Percentiles rank a stretch among this genome's conserved stretches.
These are phyloP conservation scores for Paradoxurus hermaphroditus DNA, from an alignment of 2,113 vertebrate genomes.

Conservation along the genomic window DNA sequence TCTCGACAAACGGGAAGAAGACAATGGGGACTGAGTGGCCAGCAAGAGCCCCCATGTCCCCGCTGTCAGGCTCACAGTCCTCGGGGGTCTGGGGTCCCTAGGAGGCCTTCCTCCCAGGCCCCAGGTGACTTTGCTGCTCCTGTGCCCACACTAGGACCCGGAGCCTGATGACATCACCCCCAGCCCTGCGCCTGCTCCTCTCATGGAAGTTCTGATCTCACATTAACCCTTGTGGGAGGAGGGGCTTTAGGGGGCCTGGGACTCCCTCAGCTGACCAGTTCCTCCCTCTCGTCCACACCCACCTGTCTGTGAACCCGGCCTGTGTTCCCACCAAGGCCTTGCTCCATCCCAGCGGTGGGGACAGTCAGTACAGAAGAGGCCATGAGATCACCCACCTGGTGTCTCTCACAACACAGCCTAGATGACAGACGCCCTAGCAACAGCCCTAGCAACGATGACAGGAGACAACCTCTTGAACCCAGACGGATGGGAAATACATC, in stretches of 20 bases:
- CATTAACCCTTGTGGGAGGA: background rate
- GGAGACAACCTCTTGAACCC: slow-evolving; percentile 32
- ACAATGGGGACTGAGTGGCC: rapidly evolving
- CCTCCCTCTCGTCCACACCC: background rate
- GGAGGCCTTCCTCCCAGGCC: background rate
- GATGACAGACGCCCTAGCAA: slow-evolving; percentile 51
- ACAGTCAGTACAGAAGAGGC: background rate
- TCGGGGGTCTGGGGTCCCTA: background rate
- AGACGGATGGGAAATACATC: background rate
- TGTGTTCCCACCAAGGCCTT: background rate
- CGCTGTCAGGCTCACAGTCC: background rate
- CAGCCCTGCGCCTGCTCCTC: rapidly evolving
- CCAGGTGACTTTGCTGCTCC: background rate
- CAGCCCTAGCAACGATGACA: slow-evolving; percentile 29
- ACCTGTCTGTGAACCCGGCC: background rate
- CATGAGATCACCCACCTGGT: slow-evolving; percentile 34
- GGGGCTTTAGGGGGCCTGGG: rapidly evolving
- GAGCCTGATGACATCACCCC: background rate
- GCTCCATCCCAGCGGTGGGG: background rate
- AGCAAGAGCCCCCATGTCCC: rapidly evolving
- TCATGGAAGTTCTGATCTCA: rapidly evolving
- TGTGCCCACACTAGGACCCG: rapidly evolving
- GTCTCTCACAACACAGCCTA: slow-evolving; percentile 42
- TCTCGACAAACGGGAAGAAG: rapidly evolving
- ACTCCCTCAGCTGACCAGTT: background rate